Conservation (phyloP, 2,888 invertebrate species). For the Ecliptopera silaceata region DNA sequence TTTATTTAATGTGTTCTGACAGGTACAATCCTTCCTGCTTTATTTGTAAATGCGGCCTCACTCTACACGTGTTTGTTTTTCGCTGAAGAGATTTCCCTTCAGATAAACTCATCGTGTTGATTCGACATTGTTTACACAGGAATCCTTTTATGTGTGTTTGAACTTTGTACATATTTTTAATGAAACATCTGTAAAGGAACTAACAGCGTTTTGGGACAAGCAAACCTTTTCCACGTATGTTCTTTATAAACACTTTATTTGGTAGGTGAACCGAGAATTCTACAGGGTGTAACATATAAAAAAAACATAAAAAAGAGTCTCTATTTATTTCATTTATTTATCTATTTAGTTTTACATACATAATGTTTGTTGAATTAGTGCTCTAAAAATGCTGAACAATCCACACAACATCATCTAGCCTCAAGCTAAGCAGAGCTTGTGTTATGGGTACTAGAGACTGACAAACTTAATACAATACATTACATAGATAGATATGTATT, state of each 20-base stretch:
- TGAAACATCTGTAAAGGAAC: slow-evolving; percentile 26
- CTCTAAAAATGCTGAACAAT: no score
- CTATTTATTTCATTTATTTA: no score
- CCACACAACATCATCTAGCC: no score
- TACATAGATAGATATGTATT: no score
- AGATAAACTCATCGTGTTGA: slow-evolving; percentile 74
- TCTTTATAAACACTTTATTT: not conserved
- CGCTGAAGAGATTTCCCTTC: slow-evolving; percentile 70
- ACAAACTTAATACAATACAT: no score
- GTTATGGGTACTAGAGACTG: no score
- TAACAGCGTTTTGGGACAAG: slow-evolving; percentile 17
- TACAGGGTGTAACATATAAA: no score
- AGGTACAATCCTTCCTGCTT: not conserved
- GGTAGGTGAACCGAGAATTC: no score
- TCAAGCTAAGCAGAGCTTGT: no score
- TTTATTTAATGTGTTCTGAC: not conserved
- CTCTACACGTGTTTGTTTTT: slow-evolving; percentile 71
- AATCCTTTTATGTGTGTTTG: slow-evolving; percentile 66
- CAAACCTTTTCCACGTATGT: not conserved
- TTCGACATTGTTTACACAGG: slow-evolving; percentile 72
- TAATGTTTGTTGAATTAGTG: no score
- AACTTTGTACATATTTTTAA: slow-evolving; percentile 50
- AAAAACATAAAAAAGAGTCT: no score
- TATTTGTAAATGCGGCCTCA: slow-evolving; percentile 28
- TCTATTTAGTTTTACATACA: no score